Evolutionary conservation across 2,113 vertebrate species (phyloP), one percentile per base, ranked within the genome.

Genomic region (Gallinago jamesoni): DNA sequence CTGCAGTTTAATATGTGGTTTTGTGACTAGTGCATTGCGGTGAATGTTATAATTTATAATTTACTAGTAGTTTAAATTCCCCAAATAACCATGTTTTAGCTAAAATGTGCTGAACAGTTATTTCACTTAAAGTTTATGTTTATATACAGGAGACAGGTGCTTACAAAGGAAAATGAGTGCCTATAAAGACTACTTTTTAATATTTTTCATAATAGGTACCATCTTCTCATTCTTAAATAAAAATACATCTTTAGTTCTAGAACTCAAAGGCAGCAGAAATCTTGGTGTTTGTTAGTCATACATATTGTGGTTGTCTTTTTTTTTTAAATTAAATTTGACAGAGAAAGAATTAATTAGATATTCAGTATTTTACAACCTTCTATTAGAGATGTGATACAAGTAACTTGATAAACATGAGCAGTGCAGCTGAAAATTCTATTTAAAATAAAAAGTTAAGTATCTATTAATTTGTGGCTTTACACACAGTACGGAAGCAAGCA

Each of bases 231-330:
- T 87, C 22, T 67, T 67, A 50, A 83, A 48, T 89, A 67, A 86
- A 85, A 90, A 53, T 59, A 48, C 1, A 66, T 0, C 22, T 76
- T 79, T 80, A 56, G 5, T 69, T 80, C 19, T 79, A 50, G 41
- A 80, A 74, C 6, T 57, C 28, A 48, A 3, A 50, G 14, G 14
- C 9, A 91, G 66, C 9, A 82, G 39, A 74, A 87, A 69, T 67
- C 4, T 57, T 2, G 2, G 4, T 64, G 18, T 52, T 68, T 41
- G 8, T 28, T 47, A 59, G 77, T 67, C 9, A 48, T 33, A 20
- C 3, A 9, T 48, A n/a, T 20, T 1, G 14, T 33, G 10, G 0
- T 1, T 56, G 4, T 43, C 10, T 23, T 23, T 33, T 56, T 68
- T 47, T 68, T 17, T 5, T 0, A 5, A 45, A 57, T 33, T 6